Conservation (phyloP, 2,113 vertebrate species). For the Ailurus styani region DNA sequence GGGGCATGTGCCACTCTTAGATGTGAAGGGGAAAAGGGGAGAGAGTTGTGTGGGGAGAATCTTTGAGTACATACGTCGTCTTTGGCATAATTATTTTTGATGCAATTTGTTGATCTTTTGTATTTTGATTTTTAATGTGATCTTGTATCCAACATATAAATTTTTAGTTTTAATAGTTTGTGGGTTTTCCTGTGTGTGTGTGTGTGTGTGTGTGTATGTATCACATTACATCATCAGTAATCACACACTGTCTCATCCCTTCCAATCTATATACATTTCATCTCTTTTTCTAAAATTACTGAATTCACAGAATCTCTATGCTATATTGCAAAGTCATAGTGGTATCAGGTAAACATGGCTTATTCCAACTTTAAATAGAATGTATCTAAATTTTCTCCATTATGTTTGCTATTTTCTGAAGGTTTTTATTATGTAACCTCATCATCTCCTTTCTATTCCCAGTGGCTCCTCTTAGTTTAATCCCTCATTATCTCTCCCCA, state of each 20-base stretch:
- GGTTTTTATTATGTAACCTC: slow-evolving; percentile 41
- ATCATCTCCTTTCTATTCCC: slow-evolving; percentile 55
- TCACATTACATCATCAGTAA: neutral
- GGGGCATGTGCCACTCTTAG: neutral
- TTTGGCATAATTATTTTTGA: neutral
- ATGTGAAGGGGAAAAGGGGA: neutral
- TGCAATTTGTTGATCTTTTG: neutral
- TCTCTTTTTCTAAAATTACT: slow-evolving; percentile 15
- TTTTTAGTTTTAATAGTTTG: neutral
- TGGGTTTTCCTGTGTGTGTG: neutral
- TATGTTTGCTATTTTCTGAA: slow-evolving; percentile 6
- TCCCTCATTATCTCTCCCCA: slow-evolving; percentile 53
- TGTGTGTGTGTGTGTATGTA: neutral
- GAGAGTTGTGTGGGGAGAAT: neutral
- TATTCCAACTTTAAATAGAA: slow-evolving; percentile 12
- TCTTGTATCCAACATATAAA: neutral
- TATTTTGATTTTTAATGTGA: neutral
- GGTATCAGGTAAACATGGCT: neutral
- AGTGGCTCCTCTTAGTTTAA: slow-evolving; percentile 46
- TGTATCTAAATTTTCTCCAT: slow-evolving; percentile 20
- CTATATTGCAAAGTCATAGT: neutral
- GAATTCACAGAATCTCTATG: neutral
- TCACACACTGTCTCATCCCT: neutral
- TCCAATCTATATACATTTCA: neutral
- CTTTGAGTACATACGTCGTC: neutral